Evolutionary conservation across 2,797 vertebrate genomes (phyloP).

Genomic region (Danio albolineatus): DNA sequence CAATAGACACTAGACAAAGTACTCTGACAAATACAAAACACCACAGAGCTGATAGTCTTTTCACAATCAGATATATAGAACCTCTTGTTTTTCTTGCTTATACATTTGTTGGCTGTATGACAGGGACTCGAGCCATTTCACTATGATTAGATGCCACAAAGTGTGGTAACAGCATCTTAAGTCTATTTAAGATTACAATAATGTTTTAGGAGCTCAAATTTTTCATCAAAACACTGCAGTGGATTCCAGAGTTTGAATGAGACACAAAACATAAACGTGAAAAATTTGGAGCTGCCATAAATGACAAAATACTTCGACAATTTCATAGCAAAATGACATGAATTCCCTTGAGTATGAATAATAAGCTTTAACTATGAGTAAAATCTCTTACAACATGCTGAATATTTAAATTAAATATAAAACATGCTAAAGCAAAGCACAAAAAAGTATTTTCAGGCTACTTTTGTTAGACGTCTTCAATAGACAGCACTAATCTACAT

Average conservation of each 20-base stretch:
- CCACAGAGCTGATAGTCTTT: constrained; percentile 58
- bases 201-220: constrained; percentile 40
- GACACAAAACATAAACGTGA: constrained; percentile 66
- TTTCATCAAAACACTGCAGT: constrained; percentile 67
- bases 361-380: neutral
- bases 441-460: neutral
- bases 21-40: constrained; percentile 53
- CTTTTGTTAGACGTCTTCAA: neutral
- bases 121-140: constrained; percentile 64
- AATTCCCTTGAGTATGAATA: constrained; percentile 34
- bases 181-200: neutral
- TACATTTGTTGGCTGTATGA: constrained; percentile 3
- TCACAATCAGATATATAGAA: constrained; percentile 47
- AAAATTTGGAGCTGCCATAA: constrained; percentile 72
- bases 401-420: neutral
- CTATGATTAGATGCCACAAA: constrained; percentile 43
- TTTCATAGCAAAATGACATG: constrained; percentile 67
- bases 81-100: constrained; percentile 29
- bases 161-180: neutral
- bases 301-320: neutral
- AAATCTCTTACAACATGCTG: constrained; percentile 25
- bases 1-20: constrained; percentile 58
- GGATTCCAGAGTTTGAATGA: constrained; percentile 71
- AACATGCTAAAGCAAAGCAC: constrained; percentile 28
- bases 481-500: neutral